Evolutionary conservation across 2,113 vertebrate genomes (phyloP), one percentile per base, ranked within the genome.

Genomic region (Odobenus rosmarus): DNA sequence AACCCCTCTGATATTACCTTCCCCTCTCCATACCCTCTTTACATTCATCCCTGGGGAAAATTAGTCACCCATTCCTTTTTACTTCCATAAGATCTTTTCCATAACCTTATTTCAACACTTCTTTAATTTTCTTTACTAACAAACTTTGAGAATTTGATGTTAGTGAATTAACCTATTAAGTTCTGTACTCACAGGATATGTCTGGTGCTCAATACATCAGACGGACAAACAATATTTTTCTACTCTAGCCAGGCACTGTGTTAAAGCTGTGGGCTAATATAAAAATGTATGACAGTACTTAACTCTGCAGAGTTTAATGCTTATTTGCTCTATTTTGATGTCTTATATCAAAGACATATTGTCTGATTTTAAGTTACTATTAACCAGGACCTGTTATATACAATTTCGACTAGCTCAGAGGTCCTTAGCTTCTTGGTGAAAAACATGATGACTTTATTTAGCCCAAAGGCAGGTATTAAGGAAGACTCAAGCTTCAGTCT

Each of bases 351-450:
- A 61, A 80, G 28, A 69, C 36, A 53, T 79, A 36, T 72, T 71
- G 42, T 87, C 42, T 90, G 19, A 82, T 84, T 88, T 97, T 88
- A 96, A 92, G 53, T 74, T 88, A 74, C 39, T 84, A 90, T 11
- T 93, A 74, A 87, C 8, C 42, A 87, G 2, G 12, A 9, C 15
- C 46, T 71, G 21, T 71, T 69, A 82, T 10, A 93, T 28, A 12
- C 94, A 84, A 94, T 72, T 93, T 96, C 24, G 67, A 53, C 33
- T 92, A 95, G 19, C 61, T 8, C 19, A 88, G 21, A 80, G 24
- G 9, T 39, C 61, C 13, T 96, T 74, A 31, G 76, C 79, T 49
- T 94, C 4, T 55, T 90, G 28, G 21, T 82, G 3, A 83, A 96
- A 92, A 96, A 46, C 9, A 71, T 69, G 49, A 42, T 67, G 12